These are phyloP conservation scores for Pollenia griseotomentosa DNA, from an alignment of 2,888 invertebrate genomes.

Conservation along the genomic window DNA sequence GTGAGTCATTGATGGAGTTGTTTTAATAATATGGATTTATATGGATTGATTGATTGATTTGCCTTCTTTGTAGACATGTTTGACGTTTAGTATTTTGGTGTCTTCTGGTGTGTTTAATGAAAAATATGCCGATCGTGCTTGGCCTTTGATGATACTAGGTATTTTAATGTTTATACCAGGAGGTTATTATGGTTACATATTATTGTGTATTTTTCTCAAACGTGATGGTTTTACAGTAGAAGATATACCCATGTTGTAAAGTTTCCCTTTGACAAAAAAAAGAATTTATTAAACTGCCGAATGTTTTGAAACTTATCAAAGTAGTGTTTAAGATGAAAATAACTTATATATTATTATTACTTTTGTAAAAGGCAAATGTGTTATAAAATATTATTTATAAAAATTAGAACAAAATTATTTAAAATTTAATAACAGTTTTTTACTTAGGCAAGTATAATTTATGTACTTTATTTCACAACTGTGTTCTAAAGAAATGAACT, in stretches of 20 bases:
- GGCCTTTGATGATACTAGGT: conserved; percentile 95
- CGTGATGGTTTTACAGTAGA: conserved; percentile 77
- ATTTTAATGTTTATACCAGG: conserved; percentile 96
- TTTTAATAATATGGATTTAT: background rate
- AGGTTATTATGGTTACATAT: conserved; percentile 94
- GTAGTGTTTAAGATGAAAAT: conserved; percentile 29
- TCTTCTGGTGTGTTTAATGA: conserved; percentile 92
- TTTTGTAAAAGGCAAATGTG: conserved; percentile 1
- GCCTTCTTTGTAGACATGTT: conserved; percentile 84
- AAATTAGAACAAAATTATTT: background rate
- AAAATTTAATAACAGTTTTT: background rate
- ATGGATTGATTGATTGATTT: conserved; percentile 1
- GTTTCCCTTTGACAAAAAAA: background rate
- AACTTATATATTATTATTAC: background rate
- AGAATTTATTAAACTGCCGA: conserved; percentile 26
- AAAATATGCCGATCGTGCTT: conserved; percentile 94
- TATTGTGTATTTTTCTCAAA: conserved; percentile 88
- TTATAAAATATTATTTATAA: background rate
- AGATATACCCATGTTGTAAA: conserved; percentile 75
- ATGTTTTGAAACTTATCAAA: conserved; percentile 21
- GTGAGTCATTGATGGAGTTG: conserved; percentile 73
- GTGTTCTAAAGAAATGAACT: background rate
- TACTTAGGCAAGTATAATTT: background rate
- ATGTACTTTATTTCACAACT: background rate
- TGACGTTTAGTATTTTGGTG: conserved; percentile 91